These are phyloP conservation scores for Bombus terrestris DNA, from an alignment of 1,140 invertebrate genomes.

Conservation along the genomic window DNA sequence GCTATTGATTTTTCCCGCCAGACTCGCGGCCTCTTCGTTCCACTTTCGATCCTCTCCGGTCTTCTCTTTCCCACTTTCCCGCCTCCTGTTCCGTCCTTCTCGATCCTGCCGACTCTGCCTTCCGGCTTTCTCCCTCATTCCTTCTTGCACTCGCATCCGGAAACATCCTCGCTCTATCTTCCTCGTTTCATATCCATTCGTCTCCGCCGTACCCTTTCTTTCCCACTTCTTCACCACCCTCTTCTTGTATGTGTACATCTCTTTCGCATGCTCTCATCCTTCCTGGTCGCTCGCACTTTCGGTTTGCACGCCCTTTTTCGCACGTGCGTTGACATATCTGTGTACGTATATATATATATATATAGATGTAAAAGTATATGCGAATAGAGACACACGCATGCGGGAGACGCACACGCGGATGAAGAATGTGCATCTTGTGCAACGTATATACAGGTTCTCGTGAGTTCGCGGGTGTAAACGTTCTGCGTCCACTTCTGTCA, in stretches of 20 bases:
- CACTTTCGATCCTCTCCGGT: conserved; percentile 62
- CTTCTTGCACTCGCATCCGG: conserved; percentile 50
- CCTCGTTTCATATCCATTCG: conserved; percentile 12
- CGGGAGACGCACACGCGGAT: neutral
- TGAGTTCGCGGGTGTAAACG: conserved; percentile 30
- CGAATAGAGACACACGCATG: too few relatives aligned
- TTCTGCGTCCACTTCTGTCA: conserved; percentile 24
- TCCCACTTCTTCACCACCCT: conserved; percentile 3
- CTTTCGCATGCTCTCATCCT: neutral
- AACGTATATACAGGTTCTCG: neutral
- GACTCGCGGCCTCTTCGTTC: conserved; percentile 78
- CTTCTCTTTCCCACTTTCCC: conserved; percentile 52
- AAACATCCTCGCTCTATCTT: conserved; percentile 44
- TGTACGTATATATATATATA: neutral
- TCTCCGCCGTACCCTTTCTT: neutral
- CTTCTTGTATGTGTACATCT: neutral
- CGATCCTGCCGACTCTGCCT: conserved; percentile 43
- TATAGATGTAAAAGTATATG: too few relatives aligned
- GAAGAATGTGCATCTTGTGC: neutral
- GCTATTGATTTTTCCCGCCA: conserved; percentile 83
- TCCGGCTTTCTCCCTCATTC: conserved; percentile 40
- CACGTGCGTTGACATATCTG: neutral
- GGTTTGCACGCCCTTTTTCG: neutral
- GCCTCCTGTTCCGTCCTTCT: conserved; percentile 51
- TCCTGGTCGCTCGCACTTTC: neutral